phyloP scores from a whole-genome alignment of 2,888 invertebrate genomes.

The Brachyopa scutellaris region DNA sequence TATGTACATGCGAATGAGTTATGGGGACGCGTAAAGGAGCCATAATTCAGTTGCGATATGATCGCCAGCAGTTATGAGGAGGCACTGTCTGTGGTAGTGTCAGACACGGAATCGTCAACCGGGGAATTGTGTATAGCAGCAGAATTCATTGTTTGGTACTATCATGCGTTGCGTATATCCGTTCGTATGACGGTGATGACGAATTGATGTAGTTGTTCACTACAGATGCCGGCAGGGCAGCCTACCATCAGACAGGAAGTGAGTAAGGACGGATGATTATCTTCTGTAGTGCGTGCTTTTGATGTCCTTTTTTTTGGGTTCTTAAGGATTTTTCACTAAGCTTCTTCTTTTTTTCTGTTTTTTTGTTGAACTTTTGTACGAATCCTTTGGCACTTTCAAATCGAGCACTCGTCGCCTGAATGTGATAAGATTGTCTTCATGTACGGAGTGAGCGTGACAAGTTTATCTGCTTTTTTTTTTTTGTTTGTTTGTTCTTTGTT shows the following conservation, averaged over 20 bases:
- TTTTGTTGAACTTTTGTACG: neutral
- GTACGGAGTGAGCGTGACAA: slow-evolving; percentile 32
- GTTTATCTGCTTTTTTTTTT: slow-evolving; percentile 45
- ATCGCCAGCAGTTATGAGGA: slow-evolving; percentile 40
- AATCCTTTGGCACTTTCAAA: slow-evolving; percentile 27
- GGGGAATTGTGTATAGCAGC: slow-evolving; percentile 43
- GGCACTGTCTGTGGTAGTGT: slow-evolving; percentile 12
- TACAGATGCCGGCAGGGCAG: slow-evolving; percentile 26
- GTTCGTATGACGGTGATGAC: slow-evolving; percentile 47
- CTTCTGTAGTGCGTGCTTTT: slow-evolving; percentile 28
- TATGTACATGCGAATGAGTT: slow-evolving; percentile 46
- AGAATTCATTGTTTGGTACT: slow-evolving; percentile 34
- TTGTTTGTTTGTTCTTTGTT: slow-evolving; percentile 27
- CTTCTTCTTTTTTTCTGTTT: neutral
- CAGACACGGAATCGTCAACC: slow-evolving; percentile 58
- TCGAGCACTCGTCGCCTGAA: slow-evolving; percentile 1
- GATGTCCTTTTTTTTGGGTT: neutral
- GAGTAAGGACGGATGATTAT: slow-evolving; percentile 48
- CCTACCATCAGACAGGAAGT: slow-evolving; percentile 69
- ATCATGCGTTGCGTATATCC: slow-evolving; percentile 15
- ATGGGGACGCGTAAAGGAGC: slow-evolving; percentile 57
- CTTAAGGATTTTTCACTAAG: too few species aligned
- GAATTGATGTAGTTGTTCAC: slow-evolving; percentile 35
- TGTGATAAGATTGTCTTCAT: slow-evolving; percentile 14
- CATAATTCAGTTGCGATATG: slow-evolving; percentile 63